These are phyloP conservation scores for Paratilapia polleni DNA, from an alignment of 2,113 vertebrate genomes.

Conservation along the genomic window DNA sequence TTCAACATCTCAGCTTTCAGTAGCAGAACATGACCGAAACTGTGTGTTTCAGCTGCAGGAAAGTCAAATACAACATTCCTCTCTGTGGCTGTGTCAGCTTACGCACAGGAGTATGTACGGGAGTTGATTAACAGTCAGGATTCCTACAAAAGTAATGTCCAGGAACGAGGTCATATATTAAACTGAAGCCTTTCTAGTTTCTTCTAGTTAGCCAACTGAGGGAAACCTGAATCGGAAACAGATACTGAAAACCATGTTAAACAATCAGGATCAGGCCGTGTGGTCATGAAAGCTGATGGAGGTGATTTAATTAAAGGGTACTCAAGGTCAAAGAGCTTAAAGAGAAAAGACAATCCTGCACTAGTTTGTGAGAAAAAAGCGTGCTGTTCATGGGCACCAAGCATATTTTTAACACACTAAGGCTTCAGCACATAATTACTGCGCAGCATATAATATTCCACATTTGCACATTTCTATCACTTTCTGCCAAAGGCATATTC, in stretches of 20 bases:
- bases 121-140: not conserved
- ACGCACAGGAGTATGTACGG: not conserved
- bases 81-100: slow-evolving; percentile 6
- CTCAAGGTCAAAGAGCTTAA: slow-evolving; percentile 42
- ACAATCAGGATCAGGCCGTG: not conserved
- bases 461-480: not conserved
- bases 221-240: slow-evolving; percentile 39
- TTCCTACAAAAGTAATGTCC: slow-evolving; percentile 1
- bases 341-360: slow-evolving; percentile 15
- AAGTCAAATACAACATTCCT: slow-evolving; percentile 56
- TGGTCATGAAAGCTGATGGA: slow-evolving; percentile 28
- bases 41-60: slow-evolving; percentile 26
- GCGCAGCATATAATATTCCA: not conserved
- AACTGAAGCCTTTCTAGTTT: not conserved
- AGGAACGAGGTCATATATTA: slow-evolving; percentile 17
- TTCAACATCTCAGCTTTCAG: slow-evolving; percentile 66
- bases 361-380: not conserved
- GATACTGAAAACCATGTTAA: slow-evolving; percentile 35
- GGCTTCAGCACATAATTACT: not conserved
- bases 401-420: not conserved
- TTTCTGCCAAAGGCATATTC: no score
- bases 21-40: slow-evolving; percentile 62
- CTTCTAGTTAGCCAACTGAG: not conserved
- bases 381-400: not conserved
- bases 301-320: slow-evolving; percentile 42